Evolutionary conservation across 2,888 invertebrate species (phyloP), one percentile per base, ranked within the genome.

Genomic region (Arctia plantaginis): DNA sequence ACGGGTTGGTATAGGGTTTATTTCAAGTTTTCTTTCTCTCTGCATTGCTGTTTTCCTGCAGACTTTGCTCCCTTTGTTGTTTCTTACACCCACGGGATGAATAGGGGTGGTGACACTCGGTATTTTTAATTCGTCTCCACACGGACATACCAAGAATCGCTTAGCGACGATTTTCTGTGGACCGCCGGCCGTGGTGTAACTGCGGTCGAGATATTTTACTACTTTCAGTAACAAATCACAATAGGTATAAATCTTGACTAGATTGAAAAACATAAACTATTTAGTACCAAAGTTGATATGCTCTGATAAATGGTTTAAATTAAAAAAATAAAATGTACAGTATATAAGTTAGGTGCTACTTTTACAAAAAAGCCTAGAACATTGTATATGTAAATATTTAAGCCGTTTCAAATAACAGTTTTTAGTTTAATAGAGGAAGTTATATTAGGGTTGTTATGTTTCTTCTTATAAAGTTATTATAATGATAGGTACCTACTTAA

Each of bases 361-460:
- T 62, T 62, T 62, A 62, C 62, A 62, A 62, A 30, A 62, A 62
- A 30, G 30, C 62, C 30, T 62, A 62, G 62, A 62, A 30, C 59
- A 15, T 4, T n/a, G n/a, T n/a, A 51, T 51, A 30, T 30, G 30
- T 62, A 15, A 30, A 62, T 62, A 62, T 62, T 62, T 30, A 30
- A 62, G 18, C 30, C 15, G 62, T 30, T 55, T 55, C 51, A 8
- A 30, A 62, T 62, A 62, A 59, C 18, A 18, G 15, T 62, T 62
- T 30, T 62, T 7, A 30, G 2, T 62, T 30, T 62, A 62, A 2
- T 30, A 30, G 18, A 30, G 8, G 7, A 18, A 30, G 3, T 59
- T 55, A 12, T n/a, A 23, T 62, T 62, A 62, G 30, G 62, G 62
- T 62, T 62, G 62, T 15, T 7, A 62, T 18, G 18, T 62, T 30